Percentiles rank a stretch among this genome's conserved stretches.
phyloP scores from a whole-genome alignment of 2,113 vertebrate species.

The Cepphus grylle region DNA sequence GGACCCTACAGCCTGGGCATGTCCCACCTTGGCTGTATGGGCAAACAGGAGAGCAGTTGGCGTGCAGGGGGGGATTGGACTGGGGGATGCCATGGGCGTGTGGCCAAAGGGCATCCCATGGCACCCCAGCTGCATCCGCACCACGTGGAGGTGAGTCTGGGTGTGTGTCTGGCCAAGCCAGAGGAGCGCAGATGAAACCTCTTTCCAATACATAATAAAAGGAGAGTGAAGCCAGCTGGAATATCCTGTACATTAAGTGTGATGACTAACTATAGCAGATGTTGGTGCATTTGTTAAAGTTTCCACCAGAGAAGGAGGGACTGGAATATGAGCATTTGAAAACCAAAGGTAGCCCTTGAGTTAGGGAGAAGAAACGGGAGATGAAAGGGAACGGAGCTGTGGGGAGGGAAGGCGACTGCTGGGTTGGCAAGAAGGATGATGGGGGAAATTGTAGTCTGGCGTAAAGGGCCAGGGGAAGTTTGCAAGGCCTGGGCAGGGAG shows the following conservation, averaged over 20 bases:
- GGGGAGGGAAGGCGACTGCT: neutral
- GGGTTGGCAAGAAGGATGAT: neutral
- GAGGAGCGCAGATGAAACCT: slow-evolving; percentile 53
- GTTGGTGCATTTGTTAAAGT: slow-evolving; percentile 64
- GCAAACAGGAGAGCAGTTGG: neutral
- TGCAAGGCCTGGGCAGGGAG: neutral
- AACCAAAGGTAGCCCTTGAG: slow-evolving; percentile 55
- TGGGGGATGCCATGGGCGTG: neutral
- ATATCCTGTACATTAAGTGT: slow-evolving; percentile 68
- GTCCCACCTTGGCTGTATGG: neutral
- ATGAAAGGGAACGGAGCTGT: neutral
- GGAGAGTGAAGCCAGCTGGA: slow-evolving; percentile 66
- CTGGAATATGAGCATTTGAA: slow-evolving; percentile 51
- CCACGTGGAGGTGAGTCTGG: slow-evolving; percentile 52
- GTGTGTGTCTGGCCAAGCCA: slow-evolving; percentile 53
- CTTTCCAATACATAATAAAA: slow-evolving; percentile 71
- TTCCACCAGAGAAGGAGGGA: slow-evolving; percentile 62
- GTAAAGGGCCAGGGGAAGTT: neutral
- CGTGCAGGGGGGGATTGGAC: neutral
- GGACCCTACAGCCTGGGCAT: neutral
- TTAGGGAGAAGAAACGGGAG: neutral
- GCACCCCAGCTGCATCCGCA: neutral
- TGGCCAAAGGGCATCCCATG: neutral
- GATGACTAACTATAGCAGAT: slow-evolving; percentile 70
- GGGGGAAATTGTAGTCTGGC: neutral